Conservation (phyloP, 2,113 vertebrate genomes). For the Ia io region DNA sequence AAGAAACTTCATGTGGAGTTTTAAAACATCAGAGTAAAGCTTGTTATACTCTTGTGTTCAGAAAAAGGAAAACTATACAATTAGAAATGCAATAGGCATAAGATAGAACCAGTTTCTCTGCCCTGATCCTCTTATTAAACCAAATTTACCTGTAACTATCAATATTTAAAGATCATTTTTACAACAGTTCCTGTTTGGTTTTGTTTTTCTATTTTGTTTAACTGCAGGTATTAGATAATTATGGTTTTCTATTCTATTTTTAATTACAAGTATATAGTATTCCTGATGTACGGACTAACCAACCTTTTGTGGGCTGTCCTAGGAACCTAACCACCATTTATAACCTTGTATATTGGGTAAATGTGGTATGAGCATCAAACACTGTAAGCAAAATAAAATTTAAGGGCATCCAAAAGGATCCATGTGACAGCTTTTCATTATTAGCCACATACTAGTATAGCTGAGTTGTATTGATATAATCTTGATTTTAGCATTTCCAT, state of each 20-base stretch:
- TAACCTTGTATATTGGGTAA: neutral
- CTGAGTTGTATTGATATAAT: conserved; percentile 19
- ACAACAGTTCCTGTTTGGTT: conserved; percentile 30
- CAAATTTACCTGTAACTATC: conserved; percentile 26
- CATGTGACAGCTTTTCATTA: conserved; percentile 9
- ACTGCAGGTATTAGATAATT: neutral
- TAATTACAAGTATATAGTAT: neutral
- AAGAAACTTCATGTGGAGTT: conserved; percentile 18
- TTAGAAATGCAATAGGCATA: neutral
- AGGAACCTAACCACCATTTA: neutral
- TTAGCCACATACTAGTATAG: neutral
- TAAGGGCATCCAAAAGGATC: neutral
- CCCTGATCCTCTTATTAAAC: conserved; percentile 1
- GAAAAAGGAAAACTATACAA: neutral
- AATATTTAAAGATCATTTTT: conserved; percentile 32
- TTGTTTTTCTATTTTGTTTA: conserved; percentile 14
- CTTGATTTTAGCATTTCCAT: conserved; percentile 51
- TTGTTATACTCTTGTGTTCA: neutral
- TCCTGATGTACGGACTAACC: neutral
- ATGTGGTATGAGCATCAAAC: neutral
- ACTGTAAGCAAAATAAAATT: conserved; percentile 14
- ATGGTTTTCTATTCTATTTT: conserved; percentile 41
- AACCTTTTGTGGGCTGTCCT: neutral
- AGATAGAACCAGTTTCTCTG: neutral
- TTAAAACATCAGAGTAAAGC: neutral